These are phyloP conservation scores for Orussus abietinus DNA, from an alignment of 1,140 invertebrate species.

Conservation along the genomic window DNA sequence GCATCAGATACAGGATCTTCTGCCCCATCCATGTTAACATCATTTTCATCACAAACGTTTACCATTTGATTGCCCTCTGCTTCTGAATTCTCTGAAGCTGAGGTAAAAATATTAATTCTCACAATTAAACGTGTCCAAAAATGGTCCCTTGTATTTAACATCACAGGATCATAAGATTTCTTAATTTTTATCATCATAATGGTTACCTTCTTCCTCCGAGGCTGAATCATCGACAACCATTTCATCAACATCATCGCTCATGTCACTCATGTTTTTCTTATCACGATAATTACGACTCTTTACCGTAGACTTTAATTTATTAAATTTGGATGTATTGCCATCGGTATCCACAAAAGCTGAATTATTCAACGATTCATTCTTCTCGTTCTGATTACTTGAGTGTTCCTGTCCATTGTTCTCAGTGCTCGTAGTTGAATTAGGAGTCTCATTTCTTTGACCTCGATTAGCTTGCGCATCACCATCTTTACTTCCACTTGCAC, in stretches of 20 bases:
- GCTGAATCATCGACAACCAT: conserved; percentile 8
- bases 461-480: too few species aligned
- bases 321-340: conserved; percentile 15
- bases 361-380: conserved; percentile 4
- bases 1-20: conserved; percentile 12
- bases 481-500: too few species aligned
- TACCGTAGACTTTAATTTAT: conserved; percentile 20
- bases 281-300: conserved; percentile 29
- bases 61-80: too few species aligned
- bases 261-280: conserved; percentile 9
- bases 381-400: conserved; percentile 26
- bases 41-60: too few species aligned
- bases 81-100: conserved; percentile 9
- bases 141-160: too few species aligned
- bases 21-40: too few species aligned
- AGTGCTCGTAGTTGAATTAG: conserved; percentile 40
- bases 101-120: neutral
- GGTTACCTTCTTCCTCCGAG: conserved; percentile 2
- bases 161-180: neutral
- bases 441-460: conserved; percentile 36
- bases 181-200: conserved; percentile 6
- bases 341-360: neutral
- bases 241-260: conserved; percentile 6
- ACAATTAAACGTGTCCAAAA: neutral
- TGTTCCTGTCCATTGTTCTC: conserved; percentile 36